phyloP scores from a whole-genome alignment of 2,113 vertebrate species.

The rat (Rattus norvegicus) region GRCr8 NC_086022.1:19527001-19527500 shows the following conservation, averaged over 20 bases:
- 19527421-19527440: too few relatives aligned
- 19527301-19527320: neutral
- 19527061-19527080: neutral
- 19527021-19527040: neutral
- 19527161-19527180: neutral
- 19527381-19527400: neutral
- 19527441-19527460: too few relatives aligned
- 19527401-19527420: neutral
- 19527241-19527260: neutral
- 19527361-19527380: neutral
- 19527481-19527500: too few relatives aligned
- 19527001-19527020: neutral
- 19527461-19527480: too few relatives aligned
- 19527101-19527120: neutral
- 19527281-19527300: accelerated
- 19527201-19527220: neutral
- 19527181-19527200: neutral
- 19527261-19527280: neutral
- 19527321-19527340: neutral
- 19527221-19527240: neutral
- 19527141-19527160: neutral
- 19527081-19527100: neutral
- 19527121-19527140: neutral
- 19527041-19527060: neutral
- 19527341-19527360: neutral